Evolutionary conservation across 1,140 invertebrate species (phyloP), one percentile per base, ranked within the genome.

Genomic region (Drosophila lini): DNA sequence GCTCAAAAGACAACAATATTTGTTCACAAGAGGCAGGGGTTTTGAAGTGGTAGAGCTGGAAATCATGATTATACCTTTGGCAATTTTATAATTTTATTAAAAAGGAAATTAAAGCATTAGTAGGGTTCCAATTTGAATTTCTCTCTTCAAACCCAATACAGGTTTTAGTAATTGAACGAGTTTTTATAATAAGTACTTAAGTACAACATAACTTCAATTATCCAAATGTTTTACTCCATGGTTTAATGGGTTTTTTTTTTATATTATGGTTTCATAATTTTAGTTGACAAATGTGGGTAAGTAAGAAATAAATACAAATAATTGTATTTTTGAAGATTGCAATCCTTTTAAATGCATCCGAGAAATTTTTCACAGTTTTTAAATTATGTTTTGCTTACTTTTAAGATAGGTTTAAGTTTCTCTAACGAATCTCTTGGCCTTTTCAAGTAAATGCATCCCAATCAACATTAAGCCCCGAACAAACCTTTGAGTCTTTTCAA

Each of bases 1-100:
- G 64, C 68, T 56, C 64, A 19, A 34, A 47, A 65, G n/a, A 45
- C 13, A 10, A n/a, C 13, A 36, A 47, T 67, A 68, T 67, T 28
- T 36, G 38, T 45, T 52, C 16, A 32, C 2, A 31, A 68, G 28
- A 22, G 3, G 16, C 44, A 28, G 5, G 28, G n/a, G 5, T 7
- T 38, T 44, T 28, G 7, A 10, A 44, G 16, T 41, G 40, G 11
- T 0, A 42, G 15, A 11, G 28, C 4, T 36, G 31, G 25, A 8
- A 28, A 16, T 25, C 15, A 36, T 34, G 16, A 16, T 28, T 63
- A 44, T 38, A 61, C 13, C 55, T 31, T 10, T 59, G 11, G 1
- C 42, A n/a, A 36, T 58, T 47, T 19, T 53, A 15, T 53, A 58
- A 47, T 48, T 48, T 58, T 9, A 31, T 48, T 32, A 48, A 32